Base-by-base conservation (phyloP, 2,888 invertebrate species). In the Thera britannica region DNA sequence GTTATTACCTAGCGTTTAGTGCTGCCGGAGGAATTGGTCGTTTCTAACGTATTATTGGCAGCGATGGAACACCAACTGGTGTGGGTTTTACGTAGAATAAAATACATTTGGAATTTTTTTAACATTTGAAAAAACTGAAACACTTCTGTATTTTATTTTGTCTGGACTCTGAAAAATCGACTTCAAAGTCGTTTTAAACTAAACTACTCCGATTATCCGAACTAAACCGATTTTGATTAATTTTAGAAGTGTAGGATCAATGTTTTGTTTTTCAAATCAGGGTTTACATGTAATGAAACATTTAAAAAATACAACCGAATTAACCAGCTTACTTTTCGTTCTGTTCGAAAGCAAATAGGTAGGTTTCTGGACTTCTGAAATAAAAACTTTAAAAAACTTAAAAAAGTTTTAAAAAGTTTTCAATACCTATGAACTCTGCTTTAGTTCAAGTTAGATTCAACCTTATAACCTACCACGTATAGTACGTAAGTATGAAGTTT, bases 1-100 rank as follows among this genome's bases (percentile, higher is more conserved):
- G 87, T 91, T 90, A 91, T 89, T 89, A 89, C 84, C 77, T 81
- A 84, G 79, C 83, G 79, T 83, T 82, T 79, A 82, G 80, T 82
- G 81, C 81, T 80, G 78, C 78, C 82, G 72, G 80, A 79, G 81
- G 82, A 82, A 81, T 83, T 79, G 80, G 77, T 81, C 82, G 82
- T 82, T 80, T 75, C 75, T 72, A 73, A 73, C 75, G 76, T 76
- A 76, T 77, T 77, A 77, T 77, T 77, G 75, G 76, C 76, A 80
- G 80, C 77, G 78, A 79, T 77, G 67, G 68, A 69, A 71, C 67
- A 73, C 68, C 71, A 62, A 68, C 70, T 52, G 67, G 65, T 9
- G 36, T 7, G 68, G 71, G 65, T 69, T 72, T 71, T 68, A 66
- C 58, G 52, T 68, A 64, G 61, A 62, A n/a, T 44, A 34, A 64